These are phyloP conservation scores for Acestrorhynchus altus DNA, from an alignment of 2,797 vertebrate genomes.

Conservation along the genomic window DNA sequence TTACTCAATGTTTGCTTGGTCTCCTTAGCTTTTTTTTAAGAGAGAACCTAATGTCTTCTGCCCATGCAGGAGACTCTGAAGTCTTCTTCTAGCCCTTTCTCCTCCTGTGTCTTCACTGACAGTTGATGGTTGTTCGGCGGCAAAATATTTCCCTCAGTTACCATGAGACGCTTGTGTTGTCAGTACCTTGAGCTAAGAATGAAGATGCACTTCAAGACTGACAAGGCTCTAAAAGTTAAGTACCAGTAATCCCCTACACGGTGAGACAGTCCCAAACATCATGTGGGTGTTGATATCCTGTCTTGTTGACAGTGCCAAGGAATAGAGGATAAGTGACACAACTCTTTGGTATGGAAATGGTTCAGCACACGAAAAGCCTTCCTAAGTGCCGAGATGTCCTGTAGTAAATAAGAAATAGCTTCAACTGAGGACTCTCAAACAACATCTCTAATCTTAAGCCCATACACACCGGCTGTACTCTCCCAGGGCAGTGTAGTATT, in stretches of 20 bases:
- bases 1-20: slow-evolving; percentile 72
- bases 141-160: slow-evolving; percentile 75
- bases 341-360: slow-evolving; percentile 28
- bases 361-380: slow-evolving; percentile 18
- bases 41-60: slow-evolving; percentile 68
- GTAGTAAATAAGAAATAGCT: slow-evolving; percentile 20
- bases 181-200: slow-evolving; percentile 35
- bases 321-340: slow-evolving; percentile 15
- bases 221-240: slow-evolving; percentile 43
- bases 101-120: slow-evolving; percentile 63
- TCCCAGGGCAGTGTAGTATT: slow-evolving; percentile 30
- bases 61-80: slow-evolving; percentile 57
- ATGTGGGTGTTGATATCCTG: slow-evolving; percentile 22
- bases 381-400: neutral
- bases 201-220: slow-evolving; percentile 37
- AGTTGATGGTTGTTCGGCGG: slow-evolving; percentile 67
- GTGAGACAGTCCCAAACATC: slow-evolving; percentile 28
- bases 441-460: slow-evolving; percentile 10
- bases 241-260: slow-evolving; percentile 42
- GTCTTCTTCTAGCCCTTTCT: slow-evolving; percentile 61
- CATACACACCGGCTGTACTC: slow-evolving; percentile 30
- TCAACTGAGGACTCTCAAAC: neutral
- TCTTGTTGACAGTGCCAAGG: slow-evolving; percentile 22
- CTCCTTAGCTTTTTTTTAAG: slow-evolving; percentile 71
- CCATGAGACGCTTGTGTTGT: slow-evolving; percentile 58